Percentiles rank a stretch among this genome's conserved stretches.
These are phyloP conservation scores for Esox niger DNA, from an alignment of 2,113 vertebrate genomes.

Conservation along the genomic window DNA sequence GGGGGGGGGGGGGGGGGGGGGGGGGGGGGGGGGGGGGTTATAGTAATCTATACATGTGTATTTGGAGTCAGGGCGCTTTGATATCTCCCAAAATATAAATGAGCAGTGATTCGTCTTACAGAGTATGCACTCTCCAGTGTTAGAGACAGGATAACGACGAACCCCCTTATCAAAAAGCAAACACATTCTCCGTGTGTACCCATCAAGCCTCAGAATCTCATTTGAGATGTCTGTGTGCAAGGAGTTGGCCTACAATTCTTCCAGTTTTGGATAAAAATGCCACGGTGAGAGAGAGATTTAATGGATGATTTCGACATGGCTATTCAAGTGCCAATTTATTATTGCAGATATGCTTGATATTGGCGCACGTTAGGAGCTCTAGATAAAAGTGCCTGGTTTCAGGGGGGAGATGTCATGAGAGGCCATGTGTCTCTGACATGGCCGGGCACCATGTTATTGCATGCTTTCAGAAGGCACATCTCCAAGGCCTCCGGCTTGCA, in stretches of 20 bases:
- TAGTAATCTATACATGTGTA: too few species aligned
- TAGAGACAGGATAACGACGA: conserved; percentile 53
- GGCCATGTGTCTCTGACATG: not conserved
- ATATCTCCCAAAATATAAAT: conserved; percentile 48
- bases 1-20: too few species aligned
- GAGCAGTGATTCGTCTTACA: conserved; percentile 54
- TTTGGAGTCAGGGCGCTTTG: conserved; percentile 34
- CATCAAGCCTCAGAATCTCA: conserved; percentile 18
- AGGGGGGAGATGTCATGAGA: not conserved
- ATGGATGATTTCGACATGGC: conserved; percentile 23
- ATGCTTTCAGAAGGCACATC: not conserved
- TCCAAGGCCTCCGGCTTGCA: conserved; percentile 63
- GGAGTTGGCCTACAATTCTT: conserved; percentile 24
- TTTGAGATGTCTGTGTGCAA: not conserved
- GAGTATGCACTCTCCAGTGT: conserved; percentile 37
- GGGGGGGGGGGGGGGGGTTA: too few species aligned
- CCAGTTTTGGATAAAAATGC: conserved; percentile 18
- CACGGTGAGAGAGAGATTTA: conserved; percentile 2
- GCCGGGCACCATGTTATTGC: not conserved
- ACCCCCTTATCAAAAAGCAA: conserved; percentile 67
- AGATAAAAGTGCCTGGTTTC: not conserved
- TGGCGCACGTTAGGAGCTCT: not conserved
- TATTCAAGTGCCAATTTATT: conserved; percentile 17
- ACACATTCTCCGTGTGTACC: conserved; percentile 53
- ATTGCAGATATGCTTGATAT: conserved; percentile 17